Evolutionary conservation across 2,113 vertebrate genomes (phyloP), one percentile per base, ranked within the genome.

Genomic region (Orientallactaga bullata): DNA sequence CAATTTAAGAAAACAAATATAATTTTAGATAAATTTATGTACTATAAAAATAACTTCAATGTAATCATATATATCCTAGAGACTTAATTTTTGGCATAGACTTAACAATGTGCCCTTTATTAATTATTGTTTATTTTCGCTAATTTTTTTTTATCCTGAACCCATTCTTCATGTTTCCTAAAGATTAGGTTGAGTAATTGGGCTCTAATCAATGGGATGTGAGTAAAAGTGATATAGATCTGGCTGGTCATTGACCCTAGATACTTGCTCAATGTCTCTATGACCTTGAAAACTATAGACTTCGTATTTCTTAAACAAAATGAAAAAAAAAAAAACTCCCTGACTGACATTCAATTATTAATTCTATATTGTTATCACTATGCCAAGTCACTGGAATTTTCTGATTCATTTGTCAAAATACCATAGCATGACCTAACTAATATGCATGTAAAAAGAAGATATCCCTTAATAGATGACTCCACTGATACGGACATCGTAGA

Each of bases 61-160:
- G 3, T 3, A 58, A 74, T 82, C 28, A 73, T 23, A 68, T 74
- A 79, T 24, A 66, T 58, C 26, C 16, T 58, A 2, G 15, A 84
- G n/a, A 84, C 37, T 91, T 83, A 85, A 93, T 65, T 63, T 90
- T 58, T 78, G 30, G 10, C 60, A 85, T 51, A 81, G 42, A 66
- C 0, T 80, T 88, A 88, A 1, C 18, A 88, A 23, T 58, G 12
- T 37, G 21, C 39, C 78, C 23, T 72, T 82, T 26, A 18, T 65
- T 24, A 90, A 73, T 72, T 92, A 72, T 39, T 28, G 0, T 61
- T 51, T 71, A 9, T 35, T 68, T 93, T 86, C 2, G 7, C n/a
- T 76, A 72, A 73, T 55, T 37, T 68, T 89, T 86, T 2, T 9
- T 37, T 76, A 66, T 82, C 51, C 32, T 69, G 11, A 86, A 17